Evolutionary conservation across 2,888 invertebrate species (phyloP), one percentile per base, ranked within the genome.

Genomic region (Mimachlamys varia): DNA sequence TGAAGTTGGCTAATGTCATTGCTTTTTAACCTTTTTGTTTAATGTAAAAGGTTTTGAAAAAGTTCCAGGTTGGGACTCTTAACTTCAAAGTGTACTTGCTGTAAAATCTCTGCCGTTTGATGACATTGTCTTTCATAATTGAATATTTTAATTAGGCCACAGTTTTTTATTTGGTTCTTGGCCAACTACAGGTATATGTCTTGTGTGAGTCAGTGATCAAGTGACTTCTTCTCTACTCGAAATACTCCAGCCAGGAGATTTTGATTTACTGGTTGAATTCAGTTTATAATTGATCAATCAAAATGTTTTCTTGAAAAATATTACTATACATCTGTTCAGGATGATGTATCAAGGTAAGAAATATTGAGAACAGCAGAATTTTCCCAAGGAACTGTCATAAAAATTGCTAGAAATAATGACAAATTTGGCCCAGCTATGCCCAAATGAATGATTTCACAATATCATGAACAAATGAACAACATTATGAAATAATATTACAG

Each of bases 91-190:
- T 76, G 76, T 76, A 33, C 76, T 58, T 15, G 76, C 12, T 19
- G 10, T 76, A 33, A 76, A 76, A 76, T 76, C 27, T 5, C 27
- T 10, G 22, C 76, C 33, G 33, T 76, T 76, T 76, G 76, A 76
- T 33, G 76, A 33, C 33, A 33, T 76, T 76, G 76, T 76, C 22
- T 27, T 76, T 76, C 22, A 76, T 76, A 76, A 76, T 76, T 76
- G 33, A 76, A 33, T 76, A 27, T 27, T 27, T 76, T 76, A 76
- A 76, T 76, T 33, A 76, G 76, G 76, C 27, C 76, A 76, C 2
- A 27, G 76, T 76, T 76, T 76, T 76, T 76, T 76, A 76, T 76
- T 76, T 76, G 76, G 76, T 76, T 76, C 12, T 76, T 27, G 2
- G 76, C 76, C 76, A 76, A 19, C 19, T 53, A 19, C 19, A 53